A percentile compares a stretch with the other conserved stretches of the same genome.
Evolutionary conservation across 2,888 invertebrate genomes (phyloP).

Genomic region (Heliconius sara): DNA sequence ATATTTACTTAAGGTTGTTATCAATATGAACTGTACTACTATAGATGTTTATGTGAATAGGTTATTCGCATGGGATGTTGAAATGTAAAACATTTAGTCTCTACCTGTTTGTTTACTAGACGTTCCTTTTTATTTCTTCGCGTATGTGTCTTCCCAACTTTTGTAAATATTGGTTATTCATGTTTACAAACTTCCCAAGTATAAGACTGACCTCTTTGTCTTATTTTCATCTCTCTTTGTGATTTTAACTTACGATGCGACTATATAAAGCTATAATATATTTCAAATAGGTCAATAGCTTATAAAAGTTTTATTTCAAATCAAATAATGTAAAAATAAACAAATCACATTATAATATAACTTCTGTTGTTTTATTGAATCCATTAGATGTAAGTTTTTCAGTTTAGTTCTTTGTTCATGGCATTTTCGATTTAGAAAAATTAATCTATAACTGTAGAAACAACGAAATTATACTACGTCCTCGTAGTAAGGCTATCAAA

Average conservation of each 20-base stretch:
- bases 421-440: not conserved
- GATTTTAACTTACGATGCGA: constrained; percentile 56
- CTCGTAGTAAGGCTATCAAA: too few relatives aligned
- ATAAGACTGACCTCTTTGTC: constrained; percentile 84
- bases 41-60: constrained; percentile 69
- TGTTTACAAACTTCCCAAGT: constrained; percentile 82
- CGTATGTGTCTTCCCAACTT: constrained; percentile 80
- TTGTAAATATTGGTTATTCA: constrained; percentile 80
- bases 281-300: constrained; percentile 75
- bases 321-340: constrained; percentile 79
- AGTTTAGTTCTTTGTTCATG: not conserved
- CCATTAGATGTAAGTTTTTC: constrained; percentile 24
- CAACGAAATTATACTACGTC: not conserved
- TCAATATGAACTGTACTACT: constrained; percentile 69
- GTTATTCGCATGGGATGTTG: constrained; percentile 70
- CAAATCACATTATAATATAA: constrained; percentile 62
- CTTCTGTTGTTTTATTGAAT: constrained; percentile 51
- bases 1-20: constrained; percentile 80
- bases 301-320: constrained; percentile 74
- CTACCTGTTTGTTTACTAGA: constrained; percentile 68
- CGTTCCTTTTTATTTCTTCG: constrained; percentile 69
- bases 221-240: constrained; percentile 80
- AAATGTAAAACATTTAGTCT: constrained; percentile 61
- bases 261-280: constrained; percentile 71
- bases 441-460: not conserved